Evolutionary conservation across 2,797 vertebrate species (phyloP), one percentile per base, ranked within the genome.

Genomic region (Eurystomus glaucurus): DNA sequence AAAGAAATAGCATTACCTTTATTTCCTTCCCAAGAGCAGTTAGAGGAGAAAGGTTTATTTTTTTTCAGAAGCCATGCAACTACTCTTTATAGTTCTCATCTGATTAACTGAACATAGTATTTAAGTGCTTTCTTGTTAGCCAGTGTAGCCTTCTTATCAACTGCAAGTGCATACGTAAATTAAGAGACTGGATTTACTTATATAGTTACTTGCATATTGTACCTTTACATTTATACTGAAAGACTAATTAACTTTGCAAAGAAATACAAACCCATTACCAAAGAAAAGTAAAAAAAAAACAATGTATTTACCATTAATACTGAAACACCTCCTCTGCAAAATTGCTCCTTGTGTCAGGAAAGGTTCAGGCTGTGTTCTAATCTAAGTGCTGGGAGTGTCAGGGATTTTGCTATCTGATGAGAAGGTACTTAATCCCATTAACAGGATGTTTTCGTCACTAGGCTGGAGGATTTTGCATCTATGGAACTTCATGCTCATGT

Each of bases 391-490:
- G 81, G 80, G 90, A 28, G 80, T 90, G 97, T 80, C 96, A 90
- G 88, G 95, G 97, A 98, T 97, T 98, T 98, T 97, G 89, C 83
- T 98, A 98, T 97, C 97, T 97, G 97, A 98, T 98, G 98, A 98
- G 98, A 97, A 97, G 96, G 94, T 90, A 92, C 85, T 97, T 98
- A 98, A 98, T 98, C 98, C 96, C 98, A 97, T 98, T 98, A 98
- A 92, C 9, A 11, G 91, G 95, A 85, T 85, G 14, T 97, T 96
- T 20, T 96, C 89, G 89, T 97, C 96, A 84, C 97, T 98, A 97
- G 93, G 82, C 86, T 71, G 72, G 45, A 88, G 93, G 85, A 90
- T 96, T 90, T 91, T 83, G 57, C 2, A 0, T 54, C 23, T 43
- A 1, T 52, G 35, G 41, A 28, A 69, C 35, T 82, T 94, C 60